Percentiles rank a stretch among this genome's conserved stretches.
These are phyloP conservation scores for Pachyseris speciosa DNA, from an alignment of 64 coral and sea anemone genomes.

Conservation along the genomic window DNA sequence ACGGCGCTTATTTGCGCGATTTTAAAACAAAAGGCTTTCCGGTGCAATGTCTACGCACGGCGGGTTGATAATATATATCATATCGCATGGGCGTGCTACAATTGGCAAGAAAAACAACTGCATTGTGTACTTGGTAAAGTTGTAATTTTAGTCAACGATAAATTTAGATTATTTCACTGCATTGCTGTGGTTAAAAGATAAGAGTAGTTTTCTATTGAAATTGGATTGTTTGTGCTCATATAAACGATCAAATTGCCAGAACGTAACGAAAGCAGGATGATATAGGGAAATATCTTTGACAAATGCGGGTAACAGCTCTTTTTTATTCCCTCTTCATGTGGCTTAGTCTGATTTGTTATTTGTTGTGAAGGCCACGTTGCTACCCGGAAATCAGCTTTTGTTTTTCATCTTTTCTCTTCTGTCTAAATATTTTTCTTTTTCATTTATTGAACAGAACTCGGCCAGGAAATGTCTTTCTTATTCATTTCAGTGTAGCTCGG, in stretches of 20 bases:
- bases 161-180: slow-evolving; percentile 1
- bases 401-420: background rate
- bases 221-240: background rate
- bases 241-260: background rate
- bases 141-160: background rate
- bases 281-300: background rate
- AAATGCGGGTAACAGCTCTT: background rate
- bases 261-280: background rate
- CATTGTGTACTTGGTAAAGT: background rate
- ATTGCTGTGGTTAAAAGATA: background rate
- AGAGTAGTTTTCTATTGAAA: background rate
- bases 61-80: background rate
- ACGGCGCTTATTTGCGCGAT: background rate
- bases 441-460: no score
- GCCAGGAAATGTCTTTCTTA: no score
- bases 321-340: background rate
- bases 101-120: background rate
- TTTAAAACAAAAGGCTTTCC: background rate
- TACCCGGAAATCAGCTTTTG: background rate
- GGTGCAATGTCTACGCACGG: background rate
- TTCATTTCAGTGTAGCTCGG: no score
- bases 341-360: background rate
- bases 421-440: no score
- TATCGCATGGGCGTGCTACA: background rate
- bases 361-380: background rate